phyloP scores from a whole-genome alignment of 2,113 vertebrate genomes.

The Stegastes partitus region DNA sequence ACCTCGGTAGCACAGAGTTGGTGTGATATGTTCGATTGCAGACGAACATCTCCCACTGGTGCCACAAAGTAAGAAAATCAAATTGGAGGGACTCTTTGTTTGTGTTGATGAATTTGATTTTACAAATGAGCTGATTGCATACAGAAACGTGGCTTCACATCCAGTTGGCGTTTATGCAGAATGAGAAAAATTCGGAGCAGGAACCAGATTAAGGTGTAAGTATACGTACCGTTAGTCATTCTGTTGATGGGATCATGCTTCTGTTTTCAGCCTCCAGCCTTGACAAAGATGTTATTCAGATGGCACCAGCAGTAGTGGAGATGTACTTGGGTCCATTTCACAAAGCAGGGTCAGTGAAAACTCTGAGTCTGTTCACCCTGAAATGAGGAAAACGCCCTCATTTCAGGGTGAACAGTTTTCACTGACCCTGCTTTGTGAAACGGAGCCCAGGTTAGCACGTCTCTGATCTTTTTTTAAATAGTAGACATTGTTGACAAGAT shows the following conservation, averaged over 20 bases:
- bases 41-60: neutral
- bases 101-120: constrained; percentile 21
- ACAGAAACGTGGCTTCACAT: constrained; percentile 10
- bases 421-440: too few species aligned
- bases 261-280: constrained; percentile 28
- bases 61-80: neutral
- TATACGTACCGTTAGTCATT: constrained; percentile 8
- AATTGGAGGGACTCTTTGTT: neutral
- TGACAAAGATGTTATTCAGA: neutral
- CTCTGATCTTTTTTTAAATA: neutral
- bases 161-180: neutral
- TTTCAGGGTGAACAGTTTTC: too few species aligned
- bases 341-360: too few species aligned
- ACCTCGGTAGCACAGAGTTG: constrained; percentile 6
- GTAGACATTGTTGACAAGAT: constrained; percentile 9
- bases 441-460: neutral
- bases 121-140: neutral
- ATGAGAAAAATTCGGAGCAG: constrained; percentile 3
- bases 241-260: constrained; percentile 28
- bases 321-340: neutral
- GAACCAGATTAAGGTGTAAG: constrained; percentile 13
- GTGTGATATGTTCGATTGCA: constrained; percentile 29
- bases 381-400: too few species aligned
- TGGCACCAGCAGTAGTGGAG: neutral
- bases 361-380: too few species aligned